Conservation (phyloP, 2,888 invertebrate genomes). For the Cordylochernes scorpioides region DNA sequence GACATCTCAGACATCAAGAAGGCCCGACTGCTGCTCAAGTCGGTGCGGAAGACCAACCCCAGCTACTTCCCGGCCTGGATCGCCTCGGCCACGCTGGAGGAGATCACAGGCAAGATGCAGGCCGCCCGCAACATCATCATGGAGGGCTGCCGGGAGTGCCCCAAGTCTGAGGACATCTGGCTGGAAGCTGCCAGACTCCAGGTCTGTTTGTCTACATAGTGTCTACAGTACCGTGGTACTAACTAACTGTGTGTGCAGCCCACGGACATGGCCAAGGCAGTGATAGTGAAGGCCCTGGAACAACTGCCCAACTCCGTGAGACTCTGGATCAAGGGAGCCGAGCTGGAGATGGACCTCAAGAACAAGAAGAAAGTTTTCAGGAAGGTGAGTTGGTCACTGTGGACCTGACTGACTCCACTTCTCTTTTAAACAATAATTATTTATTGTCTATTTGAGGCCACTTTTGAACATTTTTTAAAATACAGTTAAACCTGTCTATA, state of each 20-base stretch:
- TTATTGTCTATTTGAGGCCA: no score
- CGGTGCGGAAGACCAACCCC: slow-evolving; percentile 83
- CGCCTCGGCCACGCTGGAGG: slow-evolving; percentile 87
- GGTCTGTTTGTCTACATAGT: no score
- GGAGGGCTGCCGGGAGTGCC: slow-evolving; percentile 79
- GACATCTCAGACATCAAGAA: slow-evolving; percentile 91
- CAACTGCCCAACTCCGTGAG: slow-evolving; percentile 83
- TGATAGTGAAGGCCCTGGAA: slow-evolving; percentile 82
- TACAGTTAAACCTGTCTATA: no score
- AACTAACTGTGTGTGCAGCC: slow-evolving; percentile 30
- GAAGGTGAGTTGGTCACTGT: no score
- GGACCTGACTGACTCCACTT: no score
- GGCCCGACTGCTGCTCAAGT: slow-evolving; percentile 72
- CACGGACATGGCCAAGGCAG: slow-evolving; percentile 70
- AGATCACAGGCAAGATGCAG: slow-evolving; percentile 87
- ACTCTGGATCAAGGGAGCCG: slow-evolving; percentile 94
- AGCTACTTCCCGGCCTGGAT: slow-evolving; percentile 99
- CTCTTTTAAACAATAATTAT: no score
- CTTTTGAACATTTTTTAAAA: no score
- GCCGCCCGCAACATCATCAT: slow-evolving; percentile 88
- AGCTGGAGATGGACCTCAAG: slow-evolving; percentile 70
- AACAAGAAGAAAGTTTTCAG: slow-evolving; percentile 79
- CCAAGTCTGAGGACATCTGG: slow-evolving; percentile 90
- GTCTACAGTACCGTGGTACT: no score
- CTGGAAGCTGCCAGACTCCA: slow-evolving; percentile 74